Evolutionary conservation across 2,113 vertebrate species (phyloP).

Genomic region (Ictidomys tridecemlineatus): DNA sequence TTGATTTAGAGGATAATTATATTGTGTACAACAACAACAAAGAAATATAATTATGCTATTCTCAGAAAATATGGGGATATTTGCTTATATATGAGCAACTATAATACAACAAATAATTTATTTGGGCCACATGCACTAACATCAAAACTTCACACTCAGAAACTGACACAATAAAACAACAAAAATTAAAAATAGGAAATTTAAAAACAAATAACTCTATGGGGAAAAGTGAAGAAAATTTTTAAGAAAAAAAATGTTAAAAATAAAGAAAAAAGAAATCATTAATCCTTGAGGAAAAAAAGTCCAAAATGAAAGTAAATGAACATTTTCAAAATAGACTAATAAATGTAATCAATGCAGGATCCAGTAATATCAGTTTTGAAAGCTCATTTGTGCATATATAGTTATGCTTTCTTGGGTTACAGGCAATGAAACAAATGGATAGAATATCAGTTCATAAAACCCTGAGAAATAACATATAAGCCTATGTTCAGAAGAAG

Average conservation of each 20-base stretch:
- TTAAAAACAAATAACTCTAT: not conserved
- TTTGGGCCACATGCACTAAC: not conserved
- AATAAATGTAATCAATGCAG: not conserved
- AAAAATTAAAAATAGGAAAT: not conserved
- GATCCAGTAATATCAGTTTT: not conserved
- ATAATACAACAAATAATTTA: not conserved
- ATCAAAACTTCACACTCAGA: not conserved
- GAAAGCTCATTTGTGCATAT: not conserved
- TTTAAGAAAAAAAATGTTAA: not conserved
- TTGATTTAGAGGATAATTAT: not conserved
- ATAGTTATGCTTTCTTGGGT: not conserved
- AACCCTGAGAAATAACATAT: not conserved
- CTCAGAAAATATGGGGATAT: not conserved
- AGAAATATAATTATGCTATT: not conserved
- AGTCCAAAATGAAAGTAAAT: not conserved
- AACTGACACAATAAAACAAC: not conserved
- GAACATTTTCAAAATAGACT: not conserved
- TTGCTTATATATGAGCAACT: not conserved
- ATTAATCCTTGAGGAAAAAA: not conserved
- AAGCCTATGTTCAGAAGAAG: not conserved
- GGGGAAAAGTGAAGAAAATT: not conserved
- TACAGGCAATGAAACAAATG: not conserved
- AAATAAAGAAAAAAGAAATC: not conserved
- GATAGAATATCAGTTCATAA: not conserved
- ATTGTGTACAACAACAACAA: not conserved